Conservation (phyloP, 2,888 invertebrate genomes). For the Tipula helvola region DNA sequence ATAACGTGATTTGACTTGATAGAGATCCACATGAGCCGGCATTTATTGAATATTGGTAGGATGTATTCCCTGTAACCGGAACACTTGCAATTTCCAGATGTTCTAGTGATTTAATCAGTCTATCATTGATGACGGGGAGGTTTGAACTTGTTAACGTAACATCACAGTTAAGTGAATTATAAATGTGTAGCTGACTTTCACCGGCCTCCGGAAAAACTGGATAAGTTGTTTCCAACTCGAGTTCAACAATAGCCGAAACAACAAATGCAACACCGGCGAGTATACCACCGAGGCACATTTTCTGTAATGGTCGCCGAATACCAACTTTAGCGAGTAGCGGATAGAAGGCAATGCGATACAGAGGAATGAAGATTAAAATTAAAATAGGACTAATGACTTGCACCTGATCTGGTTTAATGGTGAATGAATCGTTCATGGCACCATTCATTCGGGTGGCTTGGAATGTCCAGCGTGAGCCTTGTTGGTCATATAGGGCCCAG, state of each 20-base stretch:
- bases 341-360: conserved; percentile 69
- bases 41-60: background rate
- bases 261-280: conserved; percentile 75
- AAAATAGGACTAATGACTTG: conserved; percentile 83
- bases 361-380: conserved; percentile 73
- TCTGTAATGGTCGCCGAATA: conserved; percentile 64
- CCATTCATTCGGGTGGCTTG: conserved; percentile 84
- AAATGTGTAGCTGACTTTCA: conserved; percentile 53
- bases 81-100: background rate
- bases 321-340: conserved; percentile 59
- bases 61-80: background rate
- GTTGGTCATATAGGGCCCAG: conserved; percentile 91
- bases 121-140: background rate
- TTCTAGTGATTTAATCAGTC: background rate
- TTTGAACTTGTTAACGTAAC: conserved; percentile 20
- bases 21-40: background rate
- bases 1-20: background rate
- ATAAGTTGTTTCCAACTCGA: conserved; percentile 59
- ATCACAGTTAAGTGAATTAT: conserved; percentile 48
- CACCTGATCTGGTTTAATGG: conserved; percentile 86
- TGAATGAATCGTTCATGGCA: conserved; percentile 56
- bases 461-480: conserved; percentile 86
- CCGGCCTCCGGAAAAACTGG: conserved; percentile 46
- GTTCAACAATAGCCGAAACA: conserved; percentile 76
- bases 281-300: conserved; percentile 77